A percentile compares a stretch with the other conserved stretches of the same genome.
These are phyloP conservation scores for Eupithecia tripunctaria DNA, from an alignment of 2,888 invertebrate genomes.

Conservation along the genomic window DNA sequence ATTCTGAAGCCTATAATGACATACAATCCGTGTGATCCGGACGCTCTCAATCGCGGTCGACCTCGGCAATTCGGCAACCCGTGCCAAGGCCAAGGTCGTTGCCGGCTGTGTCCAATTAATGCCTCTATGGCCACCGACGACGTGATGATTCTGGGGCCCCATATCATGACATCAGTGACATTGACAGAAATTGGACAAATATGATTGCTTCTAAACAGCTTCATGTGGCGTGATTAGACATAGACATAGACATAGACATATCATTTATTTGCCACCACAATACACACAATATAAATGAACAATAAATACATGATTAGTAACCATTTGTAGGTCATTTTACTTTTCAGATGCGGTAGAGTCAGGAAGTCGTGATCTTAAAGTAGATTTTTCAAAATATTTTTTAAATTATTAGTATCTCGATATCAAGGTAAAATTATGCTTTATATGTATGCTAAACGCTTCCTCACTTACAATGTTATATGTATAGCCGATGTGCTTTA, in stretches of 20 bases:
- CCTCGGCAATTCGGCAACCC: slow-evolving; percentile 81
- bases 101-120: slow-evolving; percentile 75
- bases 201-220: neutral
- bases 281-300: too few relatives aligned
- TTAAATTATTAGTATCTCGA: neutral
- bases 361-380: neutral
- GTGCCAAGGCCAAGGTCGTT: slow-evolving; percentile 81
- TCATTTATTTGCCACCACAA: too few relatives aligned
- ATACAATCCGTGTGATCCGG: slow-evolving; percentile 77
- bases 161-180: slow-evolving; percentile 37
- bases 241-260: too few relatives aligned
- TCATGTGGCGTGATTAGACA: neutral
- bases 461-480: neutral
- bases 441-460: neutral
- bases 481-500: neutral
- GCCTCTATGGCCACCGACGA: slow-evolving; percentile 55
- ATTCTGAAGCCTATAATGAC: slow-evolving; percentile 35
- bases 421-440: neutral
- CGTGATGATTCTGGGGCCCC: slow-evolving; percentile 56
- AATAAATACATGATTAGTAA: neutral
- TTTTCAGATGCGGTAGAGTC: neutral
- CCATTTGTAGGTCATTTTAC: neutral
- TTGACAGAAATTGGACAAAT: slow-evolving; percentile 21
- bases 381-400: neutral
- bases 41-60: slow-evolving; percentile 77